Evolutionary conservation across 37 sponge, comb jelly and placozoan species (phyloP), one percentile per base, ranked within the genome.

Genomic region (Petrosia ficiformis): DNA sequence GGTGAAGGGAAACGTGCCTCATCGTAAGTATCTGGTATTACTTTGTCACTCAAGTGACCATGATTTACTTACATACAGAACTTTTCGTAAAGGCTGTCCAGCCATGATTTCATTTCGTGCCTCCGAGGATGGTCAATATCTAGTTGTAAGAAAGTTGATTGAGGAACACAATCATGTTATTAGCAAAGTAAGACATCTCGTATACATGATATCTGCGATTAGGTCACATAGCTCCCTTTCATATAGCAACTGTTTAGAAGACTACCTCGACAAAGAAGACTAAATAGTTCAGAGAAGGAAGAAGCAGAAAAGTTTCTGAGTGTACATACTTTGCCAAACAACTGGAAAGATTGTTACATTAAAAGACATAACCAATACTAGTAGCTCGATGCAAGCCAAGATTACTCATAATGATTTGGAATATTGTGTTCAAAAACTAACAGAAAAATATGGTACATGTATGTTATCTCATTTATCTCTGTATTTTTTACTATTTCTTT

Each of bases 231-330:
- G 4, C 22, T 26, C 16, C 22, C 3, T 6, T 14, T 48, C 14
- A 19, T 48, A 25, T 59, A 75, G 76, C 59, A 59, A 75, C 40
- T 78, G 2, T 78, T 68, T 56, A 42, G 39, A 58, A 68, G 52
- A 34, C 37, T 78, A 28, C 79, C 79, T 30, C 54, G 67, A 3
- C 79, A 78, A 68, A 41, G 79, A 35, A 78, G 67, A 69, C 58
- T 78, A 6, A 54, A 57, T 21, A 42, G 10, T 39, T 31, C 14
- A 34, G 70, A 68, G 59, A 26, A 68, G 67, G 37, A 30, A 32
- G 79, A 78, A 33, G 70, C 79, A 37, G 6, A 44, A 68, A 65
- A 43, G 30, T 25, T 68, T 35, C 59, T 78, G 14, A 16, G n/a
- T 6, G 2, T 78, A 31, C 65, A 65, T 52, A 22, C 33, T 78